phyloP scores from a whole-genome alignment of 2,113 vertebrate species.

The human region GRCh38 chr15:50044501-50045000 shows the following conservation, averaged over 20 bases:
- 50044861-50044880: background rate
- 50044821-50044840: background rate
- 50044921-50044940: background rate
- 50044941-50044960: background rate
- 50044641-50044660: slow-evolving; percentile 88
- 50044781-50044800: background rate
- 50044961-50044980: background rate
- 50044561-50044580: background rate
- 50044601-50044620: slow-evolving; percentile 89
- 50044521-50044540: background rate
- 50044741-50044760: background rate
- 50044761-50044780: background rate
- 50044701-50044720: slow-evolving; percentile 8
- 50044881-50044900: background rate
- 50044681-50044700: slow-evolving; percentile 85
- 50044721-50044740: background rate
- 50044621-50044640: slow-evolving; percentile 86
- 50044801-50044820: background rate
- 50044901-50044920: slow-evolving; percentile 27
- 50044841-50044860: background rate
- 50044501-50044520: background rate
- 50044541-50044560: background rate
- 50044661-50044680: slow-evolving; percentile 89
- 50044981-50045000: background rate
- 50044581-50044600: slow-evolving; percentile 82